Evolutionary conservation across 2,888 invertebrate species (phyloP), one percentile per base, ranked within the genome.

Genomic region (Drosophila leonis): DNA sequence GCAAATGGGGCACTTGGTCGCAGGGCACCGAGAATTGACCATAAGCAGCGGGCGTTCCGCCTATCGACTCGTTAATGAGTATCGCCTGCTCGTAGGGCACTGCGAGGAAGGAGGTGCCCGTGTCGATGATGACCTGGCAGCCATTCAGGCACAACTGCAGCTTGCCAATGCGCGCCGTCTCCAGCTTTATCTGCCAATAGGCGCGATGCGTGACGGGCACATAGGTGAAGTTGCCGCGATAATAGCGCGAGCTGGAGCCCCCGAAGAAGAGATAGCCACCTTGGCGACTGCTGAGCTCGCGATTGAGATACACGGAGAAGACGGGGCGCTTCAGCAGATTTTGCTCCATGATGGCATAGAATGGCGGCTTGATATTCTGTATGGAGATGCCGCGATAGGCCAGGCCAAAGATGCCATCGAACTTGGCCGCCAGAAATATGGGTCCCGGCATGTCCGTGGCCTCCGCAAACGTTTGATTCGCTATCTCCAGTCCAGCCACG

Each of bases 51-150:
- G 97, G 96, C 51, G 96, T 97, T 24, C 96, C 97, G 29, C 97
- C 97, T 77, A 97, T 95, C 42, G 95, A 94, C 90, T 95, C 93
- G 93, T 99, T 98, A 48, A 99, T 95, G 18, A 94, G 94, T 57
- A 94, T 94, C 72, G 98, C 94, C 93, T 98, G 98, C 0, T 93
- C 93, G 41, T 94, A 91, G 39, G 99, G 99, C 48, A 98, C 98
- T 74, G 97, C 98, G 88, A 99, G 95, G 71, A 99, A 95, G 65
- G 98, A 98, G 76, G 99, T 99, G 85, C 98, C 98, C 54, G 87
- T 87, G 18, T 87, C 87, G 18, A 87, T 81, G 41, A 90, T 88
- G 7, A 78, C 90, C 48, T 90, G 72, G 9, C 86, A 87, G 31
- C 86, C 90, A 0, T 57, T 7, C 35, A 61, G 63, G 24, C 86